These are phyloP conservation scores for Notarius lentiginosus DNA, from an alignment of 2,113 vertebrate genomes.

Conservation along the genomic window DNA sequence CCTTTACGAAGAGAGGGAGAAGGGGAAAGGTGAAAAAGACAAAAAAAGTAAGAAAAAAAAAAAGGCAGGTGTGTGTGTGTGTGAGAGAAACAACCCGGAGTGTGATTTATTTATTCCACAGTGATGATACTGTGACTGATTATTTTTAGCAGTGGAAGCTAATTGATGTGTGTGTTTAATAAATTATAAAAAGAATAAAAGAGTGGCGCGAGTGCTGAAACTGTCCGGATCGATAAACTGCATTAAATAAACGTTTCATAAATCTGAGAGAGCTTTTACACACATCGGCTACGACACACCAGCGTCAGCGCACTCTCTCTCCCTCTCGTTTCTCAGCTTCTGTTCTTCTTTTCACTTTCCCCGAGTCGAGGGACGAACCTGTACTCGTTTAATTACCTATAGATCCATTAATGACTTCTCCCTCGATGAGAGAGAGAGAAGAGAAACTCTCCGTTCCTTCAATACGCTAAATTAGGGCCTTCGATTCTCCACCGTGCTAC, in stretches of 20 bases:
- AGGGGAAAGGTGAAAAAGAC: neutral
- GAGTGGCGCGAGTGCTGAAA: neutral
- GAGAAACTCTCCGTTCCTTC: constrained; percentile 18
- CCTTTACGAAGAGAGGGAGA: neutral
- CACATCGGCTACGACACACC: neutral
- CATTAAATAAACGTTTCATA: constrained; percentile 13
- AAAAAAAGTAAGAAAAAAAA: neutral
- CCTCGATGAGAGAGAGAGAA: neutral
- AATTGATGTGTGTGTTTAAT: neutral
- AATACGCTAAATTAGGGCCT: constrained; percentile 25
- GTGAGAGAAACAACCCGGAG: neutral
- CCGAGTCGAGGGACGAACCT: neutral
- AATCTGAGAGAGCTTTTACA: constrained; percentile 11
- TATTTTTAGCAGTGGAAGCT: neutral
- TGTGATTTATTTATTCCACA: neutral
- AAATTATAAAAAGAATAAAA: neutral
- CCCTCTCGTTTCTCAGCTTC: neutral
- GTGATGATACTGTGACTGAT: neutral
- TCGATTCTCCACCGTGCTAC: neutral
- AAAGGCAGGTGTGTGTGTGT: neutral
- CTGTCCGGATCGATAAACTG: constrained; percentile 1
- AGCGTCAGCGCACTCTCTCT: neutral
- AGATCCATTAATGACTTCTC: constrained; percentile 1
- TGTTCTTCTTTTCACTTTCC: neutral
- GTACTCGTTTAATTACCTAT: constrained; percentile 29